Evolutionary conservation across 2,113 vertebrate genomes (phyloP).

Genomic region (Tursiops truncatus): DNA sequence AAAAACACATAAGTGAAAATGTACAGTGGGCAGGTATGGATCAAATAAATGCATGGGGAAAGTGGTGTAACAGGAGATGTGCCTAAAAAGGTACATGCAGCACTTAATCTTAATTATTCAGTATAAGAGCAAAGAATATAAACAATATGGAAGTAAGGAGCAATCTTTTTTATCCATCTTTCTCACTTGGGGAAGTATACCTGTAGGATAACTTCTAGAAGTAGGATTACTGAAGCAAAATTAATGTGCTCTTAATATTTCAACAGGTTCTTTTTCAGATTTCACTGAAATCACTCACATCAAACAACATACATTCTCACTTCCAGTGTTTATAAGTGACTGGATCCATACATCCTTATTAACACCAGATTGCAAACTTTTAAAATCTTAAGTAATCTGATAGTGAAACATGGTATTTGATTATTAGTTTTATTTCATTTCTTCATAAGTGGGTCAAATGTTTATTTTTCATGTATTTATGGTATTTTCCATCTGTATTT

Average conservation of each 20-base stretch:
- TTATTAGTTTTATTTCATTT: background rate
- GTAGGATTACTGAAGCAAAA: background rate
- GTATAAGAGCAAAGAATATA: background rate
- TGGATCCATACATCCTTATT: background rate
- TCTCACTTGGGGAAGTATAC: background rate
- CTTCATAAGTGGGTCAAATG: background rate
- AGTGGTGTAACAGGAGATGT: background rate
- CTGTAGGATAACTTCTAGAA: background rate
- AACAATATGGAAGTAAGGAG: background rate
- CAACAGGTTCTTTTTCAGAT: background rate
- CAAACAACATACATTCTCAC: background rate
- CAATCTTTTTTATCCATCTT: background rate
- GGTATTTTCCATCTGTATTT: background rate
- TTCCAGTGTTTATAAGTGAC: background rate
- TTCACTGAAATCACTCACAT: background rate
- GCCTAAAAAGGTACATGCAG: background rate
- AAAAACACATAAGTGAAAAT: background rate
- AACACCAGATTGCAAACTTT: background rate
- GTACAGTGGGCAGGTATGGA: background rate
- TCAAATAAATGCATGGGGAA: background rate
- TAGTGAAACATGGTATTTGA: background rate
- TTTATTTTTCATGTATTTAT: background rate
- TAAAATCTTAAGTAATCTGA: background rate
- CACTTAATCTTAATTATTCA: background rate
- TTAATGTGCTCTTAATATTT: background rate